These are phyloP conservation scores for Euleptes europaea DNA, from an alignment of 2,113 vertebrate genomes.

Conservation along the genomic window DNA sequence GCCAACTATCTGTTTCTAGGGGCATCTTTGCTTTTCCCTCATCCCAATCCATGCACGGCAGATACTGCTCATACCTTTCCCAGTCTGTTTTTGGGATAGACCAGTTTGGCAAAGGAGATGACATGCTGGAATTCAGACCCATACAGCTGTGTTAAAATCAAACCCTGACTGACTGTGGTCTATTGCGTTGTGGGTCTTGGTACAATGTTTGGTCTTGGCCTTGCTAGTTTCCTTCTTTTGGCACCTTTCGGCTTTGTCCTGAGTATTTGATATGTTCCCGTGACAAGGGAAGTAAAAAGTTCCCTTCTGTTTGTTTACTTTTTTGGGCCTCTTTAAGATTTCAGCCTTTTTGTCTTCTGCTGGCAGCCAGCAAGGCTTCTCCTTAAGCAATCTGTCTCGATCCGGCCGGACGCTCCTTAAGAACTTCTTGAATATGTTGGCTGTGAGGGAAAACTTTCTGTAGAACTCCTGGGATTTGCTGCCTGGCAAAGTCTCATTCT, in stretches of 20 bases:
- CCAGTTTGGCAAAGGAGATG: background rate
- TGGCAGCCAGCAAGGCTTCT: slow-evolving; percentile 89
- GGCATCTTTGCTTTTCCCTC: background rate
- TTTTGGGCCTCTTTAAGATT: slow-evolving; percentile 87
- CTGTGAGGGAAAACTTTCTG: slow-evolving; percentile 89
- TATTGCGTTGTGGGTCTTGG: slow-evolving; percentile 62
- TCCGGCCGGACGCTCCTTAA: slow-evolving; percentile 91
- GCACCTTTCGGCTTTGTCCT: slow-evolving; percentile 74
- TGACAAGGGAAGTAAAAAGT: slow-evolving; percentile 85
- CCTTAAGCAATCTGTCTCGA: slow-evolving; percentile 90
- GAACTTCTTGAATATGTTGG: slow-evolving; percentile 96
- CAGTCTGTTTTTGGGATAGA: background rate
- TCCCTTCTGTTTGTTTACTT: slow-evolving; percentile 79
- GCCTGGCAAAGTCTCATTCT: slow-evolving; percentile 62
- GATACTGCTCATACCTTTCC: rapidly evolving
- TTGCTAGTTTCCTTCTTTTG: slow-evolving; percentile 53
- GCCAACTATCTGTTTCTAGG: rapidly evolving
- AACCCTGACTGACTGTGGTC: slow-evolving; percentile 80
- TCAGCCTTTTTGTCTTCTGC: slow-evolving; percentile 72
- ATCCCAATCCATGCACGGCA: background rate
- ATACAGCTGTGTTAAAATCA: slow-evolving; percentile 94
- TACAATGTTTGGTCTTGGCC: slow-evolving; percentile 67
- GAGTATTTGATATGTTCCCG: slow-evolving; percentile 67
- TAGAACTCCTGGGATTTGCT: slow-evolving; percentile 88
- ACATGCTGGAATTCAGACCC: slow-evolving; percentile 80